Conservation (phyloP, 2,113 vertebrate genomes). For the Carettochelys insculpta region DNA sequence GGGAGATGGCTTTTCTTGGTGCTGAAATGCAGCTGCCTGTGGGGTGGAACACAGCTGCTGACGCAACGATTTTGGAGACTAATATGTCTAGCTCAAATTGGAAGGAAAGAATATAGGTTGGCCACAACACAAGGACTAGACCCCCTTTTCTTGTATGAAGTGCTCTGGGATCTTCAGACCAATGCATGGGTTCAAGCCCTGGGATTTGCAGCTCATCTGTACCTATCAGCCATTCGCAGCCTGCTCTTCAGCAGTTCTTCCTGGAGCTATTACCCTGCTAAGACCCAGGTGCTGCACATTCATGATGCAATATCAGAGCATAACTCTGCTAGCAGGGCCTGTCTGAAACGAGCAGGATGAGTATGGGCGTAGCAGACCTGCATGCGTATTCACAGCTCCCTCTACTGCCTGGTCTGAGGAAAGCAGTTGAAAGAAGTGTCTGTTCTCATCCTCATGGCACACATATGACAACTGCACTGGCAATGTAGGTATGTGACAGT, state of each 20-base stretch:
- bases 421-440: no score
- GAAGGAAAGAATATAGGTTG: neutral
- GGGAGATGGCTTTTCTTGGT: neutral
- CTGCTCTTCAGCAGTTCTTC: neutral
- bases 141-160: neutral
- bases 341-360: neutral
- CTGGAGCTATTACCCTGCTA: neutral
- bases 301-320: neutral
- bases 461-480: neutral
- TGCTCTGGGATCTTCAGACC: neutral
- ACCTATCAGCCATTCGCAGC: neutral
- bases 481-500: neutral
- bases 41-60: neutral
- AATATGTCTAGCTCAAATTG: neutral
- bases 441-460: neutral
- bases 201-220: neutral
- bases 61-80: neutral
- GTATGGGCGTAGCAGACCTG: no score
- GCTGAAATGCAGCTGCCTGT: rapidly evolving
- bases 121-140: neutral
- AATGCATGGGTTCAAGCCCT: neutral
- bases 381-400: no score
- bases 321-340: neutral
- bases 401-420: no score
- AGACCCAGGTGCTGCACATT: neutral